Evolutionary conservation across 2,888 invertebrate species (phyloP).

Genomic region (Acanthosepion lycidas): DNA sequence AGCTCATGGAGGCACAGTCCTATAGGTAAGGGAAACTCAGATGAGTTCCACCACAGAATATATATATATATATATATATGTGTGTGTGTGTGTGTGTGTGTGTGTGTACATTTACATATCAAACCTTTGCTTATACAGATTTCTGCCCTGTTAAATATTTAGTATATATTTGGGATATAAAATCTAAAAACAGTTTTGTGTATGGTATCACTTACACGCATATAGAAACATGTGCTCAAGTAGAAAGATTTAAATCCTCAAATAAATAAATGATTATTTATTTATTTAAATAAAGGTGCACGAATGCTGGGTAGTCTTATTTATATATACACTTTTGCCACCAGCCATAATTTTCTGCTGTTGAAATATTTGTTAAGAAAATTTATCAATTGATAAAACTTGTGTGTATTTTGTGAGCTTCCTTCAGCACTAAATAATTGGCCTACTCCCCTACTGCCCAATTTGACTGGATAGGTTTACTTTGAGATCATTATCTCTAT

Average conservation of each 20-base stretch:
- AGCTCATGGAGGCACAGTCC: no score
- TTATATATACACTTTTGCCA: not conserved
- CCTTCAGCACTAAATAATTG: not conserved
- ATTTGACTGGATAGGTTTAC: not conserved
- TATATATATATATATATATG: not conserved
- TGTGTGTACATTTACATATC: not conserved
- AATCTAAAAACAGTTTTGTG: not conserved
- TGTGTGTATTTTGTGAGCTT: conserved; percentile 7
- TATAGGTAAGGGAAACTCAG: no score
- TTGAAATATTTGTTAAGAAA: not conserved
- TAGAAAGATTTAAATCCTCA: no score
- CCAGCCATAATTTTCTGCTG: not conserved
- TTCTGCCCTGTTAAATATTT: not conserved
- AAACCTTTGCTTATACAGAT: not conserved
- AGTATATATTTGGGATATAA: not conserved
- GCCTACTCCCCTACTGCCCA: not conserved
- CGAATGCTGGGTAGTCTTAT: not conserved
- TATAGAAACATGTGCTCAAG: not conserved
- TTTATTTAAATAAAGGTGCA: not conserved
- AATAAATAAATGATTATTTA: not conserved
- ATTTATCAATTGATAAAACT: conserved; percentile 33
- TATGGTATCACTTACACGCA: not conserved
- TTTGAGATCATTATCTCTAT: not conserved
- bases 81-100: not conserved
- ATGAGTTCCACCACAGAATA: no score